phyloP scores from a whole-genome alignment of 2,888 invertebrate species.

The Celastrina argiolus region DNA sequence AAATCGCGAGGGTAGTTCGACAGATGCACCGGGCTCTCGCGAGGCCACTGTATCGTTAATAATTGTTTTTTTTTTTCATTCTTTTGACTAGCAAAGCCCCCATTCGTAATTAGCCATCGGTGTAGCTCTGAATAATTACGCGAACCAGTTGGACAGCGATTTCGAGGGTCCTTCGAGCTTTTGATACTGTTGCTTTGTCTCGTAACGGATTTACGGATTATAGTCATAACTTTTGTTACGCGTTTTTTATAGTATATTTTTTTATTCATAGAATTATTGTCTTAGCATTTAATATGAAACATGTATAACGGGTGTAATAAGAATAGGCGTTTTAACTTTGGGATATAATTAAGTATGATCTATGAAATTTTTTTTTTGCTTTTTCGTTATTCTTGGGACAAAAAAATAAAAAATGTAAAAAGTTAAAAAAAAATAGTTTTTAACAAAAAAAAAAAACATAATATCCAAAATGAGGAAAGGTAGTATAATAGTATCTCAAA shows the following conservation, averaged over 20 bases:
- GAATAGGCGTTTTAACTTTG: too few relatives aligned
- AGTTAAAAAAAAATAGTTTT: too few relatives aligned
- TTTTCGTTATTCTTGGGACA: too few relatives aligned
- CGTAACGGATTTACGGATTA: conserved; percentile 7
- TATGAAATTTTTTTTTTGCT: too few relatives aligned
- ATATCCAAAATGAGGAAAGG: too few relatives aligned
- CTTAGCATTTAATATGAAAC: too few relatives aligned
- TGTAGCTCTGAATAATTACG: conserved; percentile 62
- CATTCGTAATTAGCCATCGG: conserved; percentile 71
- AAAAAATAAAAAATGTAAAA: too few relatives aligned
- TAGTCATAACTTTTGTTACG: neutral
- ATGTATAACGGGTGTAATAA: too few relatives aligned
- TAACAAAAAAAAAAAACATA: too few relatives aligned
- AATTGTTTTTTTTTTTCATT: conserved; percentile 62
- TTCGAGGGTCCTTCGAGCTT: conserved; percentile 37
- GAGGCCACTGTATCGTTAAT: conserved; percentile 74
- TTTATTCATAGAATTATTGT: too few relatives aligned
- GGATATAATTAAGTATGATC: too few relatives aligned
- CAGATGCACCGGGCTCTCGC: conserved; percentile 76
- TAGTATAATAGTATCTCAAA: too few relatives aligned
- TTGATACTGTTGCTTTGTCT: conserved; percentile 25
- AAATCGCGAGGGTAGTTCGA: conserved; percentile 67
- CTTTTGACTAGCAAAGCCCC: conserved; percentile 65
- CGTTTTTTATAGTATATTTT: neutral
- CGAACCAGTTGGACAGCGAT: conserved; percentile 48